Conservation (phyloP, 1,140 invertebrate species). For the Pseudobourletiella spinata region DNA sequence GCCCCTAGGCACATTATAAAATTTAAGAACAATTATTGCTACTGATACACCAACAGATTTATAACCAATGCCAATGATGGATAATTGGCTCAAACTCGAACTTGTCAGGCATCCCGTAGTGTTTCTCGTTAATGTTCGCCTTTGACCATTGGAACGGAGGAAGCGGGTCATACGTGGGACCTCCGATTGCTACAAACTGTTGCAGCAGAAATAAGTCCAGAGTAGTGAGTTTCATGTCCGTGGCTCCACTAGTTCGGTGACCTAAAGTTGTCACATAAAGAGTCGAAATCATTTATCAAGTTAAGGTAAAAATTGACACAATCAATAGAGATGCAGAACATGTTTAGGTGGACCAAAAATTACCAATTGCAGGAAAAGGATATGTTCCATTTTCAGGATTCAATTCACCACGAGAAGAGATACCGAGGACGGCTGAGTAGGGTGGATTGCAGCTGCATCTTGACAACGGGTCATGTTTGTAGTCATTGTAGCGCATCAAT, state of each 20-base stretch:
- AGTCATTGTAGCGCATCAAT: constrained; percentile 67
- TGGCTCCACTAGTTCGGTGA: constrained; percentile 50
- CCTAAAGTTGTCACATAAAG: too few species aligned
- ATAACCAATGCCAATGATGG: constrained; percentile 42
- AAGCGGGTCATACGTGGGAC: constrained; percentile 50
- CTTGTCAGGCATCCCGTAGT: constrained; percentile 64
- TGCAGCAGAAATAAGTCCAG: constrained; percentile 43
- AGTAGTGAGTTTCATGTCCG: constrained; percentile 51
- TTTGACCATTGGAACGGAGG: constrained; percentile 66
- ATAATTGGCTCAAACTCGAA: constrained; percentile 58
- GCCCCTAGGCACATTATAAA: too few species aligned
- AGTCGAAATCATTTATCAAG: too few species aligned
- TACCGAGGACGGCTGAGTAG: constrained; percentile 61
- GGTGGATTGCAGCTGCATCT: constrained; percentile 61
- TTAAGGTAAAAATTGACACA: too few species aligned
- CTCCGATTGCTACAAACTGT: constrained; percentile 47
- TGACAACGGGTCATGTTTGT: constrained; percentile 56
- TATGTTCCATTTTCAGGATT: constrained; percentile 58
- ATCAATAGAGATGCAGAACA: too few species aligned
- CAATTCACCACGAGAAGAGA: constrained; percentile 59
- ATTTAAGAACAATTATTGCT: neutral
- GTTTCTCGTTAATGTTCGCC: constrained; percentile 55
- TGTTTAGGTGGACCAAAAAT: too few species aligned
- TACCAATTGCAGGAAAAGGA: constrained; percentile 40
- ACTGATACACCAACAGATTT: neutral